Conservation (phyloP, 2,797 vertebrate genomes). For the Crocidura indochinensis region DNA sequence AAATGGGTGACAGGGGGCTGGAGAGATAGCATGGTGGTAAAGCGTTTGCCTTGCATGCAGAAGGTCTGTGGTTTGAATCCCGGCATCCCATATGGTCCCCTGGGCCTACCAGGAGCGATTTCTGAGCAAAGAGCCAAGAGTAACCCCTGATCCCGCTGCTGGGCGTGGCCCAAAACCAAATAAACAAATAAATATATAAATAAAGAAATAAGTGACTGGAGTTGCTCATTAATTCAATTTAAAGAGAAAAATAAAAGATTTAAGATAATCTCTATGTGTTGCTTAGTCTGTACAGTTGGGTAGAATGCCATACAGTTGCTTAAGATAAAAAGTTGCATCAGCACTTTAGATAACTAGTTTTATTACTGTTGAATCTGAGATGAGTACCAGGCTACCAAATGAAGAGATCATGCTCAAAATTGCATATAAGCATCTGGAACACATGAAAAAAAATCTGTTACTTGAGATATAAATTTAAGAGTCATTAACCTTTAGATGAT, state of each 20-base stretch:
- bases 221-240: background rate
- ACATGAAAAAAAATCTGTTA: background rate
- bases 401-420: background rate
- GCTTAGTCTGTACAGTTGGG: background rate
- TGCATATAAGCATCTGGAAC: background rate
- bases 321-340: background rate
- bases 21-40: no score
- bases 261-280: background rate
- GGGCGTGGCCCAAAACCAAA: no score
- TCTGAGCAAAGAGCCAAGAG: no score
- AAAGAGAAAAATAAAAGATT: background rate
- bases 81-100: no score
- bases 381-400: background rate
- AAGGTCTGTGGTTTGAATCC: no score
- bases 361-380: background rate
- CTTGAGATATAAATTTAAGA: background rate
- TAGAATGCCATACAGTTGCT: background rate
- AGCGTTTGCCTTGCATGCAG: no score
- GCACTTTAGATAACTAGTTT: background rate
- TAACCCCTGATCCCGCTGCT: no score
- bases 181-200: no score
- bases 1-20: background rate
- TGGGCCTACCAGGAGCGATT: no score
- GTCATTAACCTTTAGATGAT: slow-evolving; percentile 7
- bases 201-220: no score